Percentiles rank a stretch among this genome's conserved stretches.
Conservation (phyloP, 1,140 invertebrate genomes). For the Ostrea denselamellosa region DNA sequence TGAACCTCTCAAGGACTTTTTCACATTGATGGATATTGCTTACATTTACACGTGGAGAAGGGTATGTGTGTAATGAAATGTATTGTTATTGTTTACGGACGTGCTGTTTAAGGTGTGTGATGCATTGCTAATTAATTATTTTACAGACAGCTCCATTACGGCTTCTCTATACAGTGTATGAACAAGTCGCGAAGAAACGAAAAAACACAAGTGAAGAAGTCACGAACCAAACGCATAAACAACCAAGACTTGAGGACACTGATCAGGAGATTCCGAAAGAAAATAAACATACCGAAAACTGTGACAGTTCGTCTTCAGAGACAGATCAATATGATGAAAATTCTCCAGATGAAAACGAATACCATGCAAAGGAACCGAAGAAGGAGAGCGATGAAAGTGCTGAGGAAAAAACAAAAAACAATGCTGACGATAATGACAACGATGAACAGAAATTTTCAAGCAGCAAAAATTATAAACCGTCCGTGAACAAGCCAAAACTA, state of each 20-base stretch:
- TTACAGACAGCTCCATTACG: slow-evolving; percentile 53
- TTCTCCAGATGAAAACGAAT: slow-evolving; percentile 1
- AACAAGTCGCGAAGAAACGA: slow-evolving; percentile 41
- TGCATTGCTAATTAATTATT: neutral
- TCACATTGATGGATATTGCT: slow-evolving; percentile 95
- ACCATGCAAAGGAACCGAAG: neutral
- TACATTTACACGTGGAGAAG: slow-evolving; percentile 97
- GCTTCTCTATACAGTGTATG: slow-evolving; percentile 58
- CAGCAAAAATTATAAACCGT: neutral
- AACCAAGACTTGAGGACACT: neutral
- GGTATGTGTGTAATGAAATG: slow-evolving; percentile 80
- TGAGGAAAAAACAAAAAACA: neutral
- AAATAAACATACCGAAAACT: neutral
- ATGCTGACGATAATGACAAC: neutral
- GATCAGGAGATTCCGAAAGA: neutral
- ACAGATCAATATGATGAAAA: neutral
- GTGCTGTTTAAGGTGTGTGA: too few relatives aligned
- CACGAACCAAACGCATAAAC: neutral
- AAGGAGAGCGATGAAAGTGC: neutral
- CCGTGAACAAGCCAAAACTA: slow-evolving; percentile 35
- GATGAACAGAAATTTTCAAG: neutral
- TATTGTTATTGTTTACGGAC: too few relatives aligned
- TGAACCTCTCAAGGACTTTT: slow-evolving; percentile 90
- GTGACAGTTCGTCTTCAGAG: neutral
- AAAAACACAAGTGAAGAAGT: neutral